Conservation (phyloP, 2,888 invertebrate species). For the Cotesia congregata region DNA sequence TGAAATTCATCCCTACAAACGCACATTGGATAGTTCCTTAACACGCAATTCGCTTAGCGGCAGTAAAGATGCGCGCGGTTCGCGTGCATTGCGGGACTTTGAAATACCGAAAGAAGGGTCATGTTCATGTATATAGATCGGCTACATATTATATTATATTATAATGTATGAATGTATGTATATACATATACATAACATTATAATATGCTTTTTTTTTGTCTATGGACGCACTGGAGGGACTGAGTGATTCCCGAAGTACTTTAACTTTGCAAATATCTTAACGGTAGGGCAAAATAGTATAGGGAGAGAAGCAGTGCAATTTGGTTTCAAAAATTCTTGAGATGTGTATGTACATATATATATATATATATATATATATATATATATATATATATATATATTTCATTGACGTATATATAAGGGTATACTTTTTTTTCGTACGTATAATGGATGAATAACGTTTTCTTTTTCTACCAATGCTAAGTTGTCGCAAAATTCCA, state of each 20-base stretch:
- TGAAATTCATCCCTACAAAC: slow-evolving; percentile 18
- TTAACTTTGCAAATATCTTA: slow-evolving; percentile 18
- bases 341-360: slow-evolving; percentile 12
- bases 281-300: not conserved
- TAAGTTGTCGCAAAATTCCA: slow-evolving; percentile 41
- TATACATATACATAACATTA: not conserved
- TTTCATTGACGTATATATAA: slow-evolving; percentile 22
- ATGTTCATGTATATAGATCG: not conserved
- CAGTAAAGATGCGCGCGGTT: slow-evolving; percentile 37
- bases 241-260: slow-evolving; percentile 22
- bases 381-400: slow-evolving; percentile 19
- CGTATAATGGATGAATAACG: not conserved
- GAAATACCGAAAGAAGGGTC: slow-evolving; percentile 5
- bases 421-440: slow-evolving; percentile 10
- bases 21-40: not conserved
- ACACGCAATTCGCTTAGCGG: slow-evolving; percentile 45
- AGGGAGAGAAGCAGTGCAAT: not conserved
- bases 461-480: slow-evolving; percentile 27
- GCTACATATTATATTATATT: slow-evolving; percentile 5
- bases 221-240: not conserved
- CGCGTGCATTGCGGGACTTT: slow-evolving; percentile 33
- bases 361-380: too few species aligned
- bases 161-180: too few species aligned
- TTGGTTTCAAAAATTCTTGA: slow-evolving; percentile 22
- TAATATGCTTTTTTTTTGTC: not conserved